Evolutionary conservation across 2,888 invertebrate genomes (phyloP), one percentile per base, ranked within the genome.

Genomic region (Hydroisotoma schaefferi): DNA sequence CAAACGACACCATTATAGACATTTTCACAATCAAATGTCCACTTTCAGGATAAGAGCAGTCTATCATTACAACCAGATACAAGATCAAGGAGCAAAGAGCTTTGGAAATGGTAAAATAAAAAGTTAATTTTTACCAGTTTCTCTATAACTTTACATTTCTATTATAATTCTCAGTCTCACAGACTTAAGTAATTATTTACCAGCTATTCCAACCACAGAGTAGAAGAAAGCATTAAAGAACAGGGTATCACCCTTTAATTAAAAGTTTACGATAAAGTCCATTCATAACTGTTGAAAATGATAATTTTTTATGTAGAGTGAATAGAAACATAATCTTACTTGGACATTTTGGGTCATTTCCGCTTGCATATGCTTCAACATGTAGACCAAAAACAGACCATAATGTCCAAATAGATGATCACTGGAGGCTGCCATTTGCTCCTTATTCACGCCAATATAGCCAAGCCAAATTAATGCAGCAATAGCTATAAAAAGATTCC

Each of bases 391-490:
- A 18, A 66, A 57, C 26, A 68, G 57, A 5, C 70, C 70, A 40
- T 66, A 64, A 44, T 53, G 52, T 12, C 70, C 70, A n/a, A 57
- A 46, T 1, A 70, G 27, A 23, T 65, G 51, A 6, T 61, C 26
- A 22, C 62, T 23, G 0, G 66, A 51, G 0, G 28, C 15, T 6
- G 4, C 18, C 27, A 70, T 65, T 49, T 70, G 65, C 2, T 43
- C 10, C 5, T 49, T 28, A 28, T 61, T 60, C 1, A 63, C 59
- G 0, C 58, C 56, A 4, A 70, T 48, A 40, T 70, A 70, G 2
- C 68, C 68, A 25, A 70, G 33, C 61, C 66, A 66, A 15, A 64
- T 12, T 2, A 70, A 56, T 18, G 61, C 57, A 2, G 61, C 63
- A 1, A 59, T 3, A 1, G 49, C 52, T 0, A 58, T 51, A 18